These are phyloP conservation scores for Zosterops hypoxanthus DNA, from an alignment of 2,113 vertebrate genomes.

Conservation along the genomic window DNA sequence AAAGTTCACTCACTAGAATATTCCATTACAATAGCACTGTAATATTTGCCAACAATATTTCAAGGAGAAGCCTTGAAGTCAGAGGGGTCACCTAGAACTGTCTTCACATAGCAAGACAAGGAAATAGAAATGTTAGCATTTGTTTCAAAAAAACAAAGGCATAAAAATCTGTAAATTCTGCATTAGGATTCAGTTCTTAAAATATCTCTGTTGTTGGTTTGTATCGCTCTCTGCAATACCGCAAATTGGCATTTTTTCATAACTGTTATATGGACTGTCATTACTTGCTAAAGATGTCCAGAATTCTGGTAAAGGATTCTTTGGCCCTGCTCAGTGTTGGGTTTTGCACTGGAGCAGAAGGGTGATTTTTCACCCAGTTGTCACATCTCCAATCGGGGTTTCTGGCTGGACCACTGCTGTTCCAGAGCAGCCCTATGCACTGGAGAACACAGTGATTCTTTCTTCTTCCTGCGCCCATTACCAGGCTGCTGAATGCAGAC, in stretches of 20 bases:
- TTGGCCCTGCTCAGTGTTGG: background rate
- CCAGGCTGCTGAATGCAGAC: background rate
- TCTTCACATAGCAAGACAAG: background rate
- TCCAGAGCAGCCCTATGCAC: background rate
- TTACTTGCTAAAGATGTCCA: background rate
- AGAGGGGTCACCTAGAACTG: background rate
- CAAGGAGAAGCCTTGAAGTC: background rate
- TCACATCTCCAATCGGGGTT: background rate
- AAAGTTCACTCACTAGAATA: background rate
- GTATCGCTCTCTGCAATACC: background rate
- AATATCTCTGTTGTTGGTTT: conserved; percentile 17
- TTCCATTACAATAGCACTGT: background rate
- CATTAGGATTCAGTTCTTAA: background rate
- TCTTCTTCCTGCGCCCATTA: background rate
- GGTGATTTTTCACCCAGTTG: background rate
- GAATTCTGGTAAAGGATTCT: background rate
- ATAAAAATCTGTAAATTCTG: background rate
- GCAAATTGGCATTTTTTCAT: background rate
- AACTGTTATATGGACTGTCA: background rate
- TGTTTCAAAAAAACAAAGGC: background rate
- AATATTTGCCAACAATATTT: background rate
- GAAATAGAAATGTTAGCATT: background rate
- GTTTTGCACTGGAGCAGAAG: background rate
- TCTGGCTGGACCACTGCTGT: background rate
- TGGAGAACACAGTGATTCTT: background rate